A percentile compares a stretch with the other conserved stretches of the same genome.
Conservation (phyloP, 2,888 invertebrate species). For the Monoplex corrugatus region DNA sequence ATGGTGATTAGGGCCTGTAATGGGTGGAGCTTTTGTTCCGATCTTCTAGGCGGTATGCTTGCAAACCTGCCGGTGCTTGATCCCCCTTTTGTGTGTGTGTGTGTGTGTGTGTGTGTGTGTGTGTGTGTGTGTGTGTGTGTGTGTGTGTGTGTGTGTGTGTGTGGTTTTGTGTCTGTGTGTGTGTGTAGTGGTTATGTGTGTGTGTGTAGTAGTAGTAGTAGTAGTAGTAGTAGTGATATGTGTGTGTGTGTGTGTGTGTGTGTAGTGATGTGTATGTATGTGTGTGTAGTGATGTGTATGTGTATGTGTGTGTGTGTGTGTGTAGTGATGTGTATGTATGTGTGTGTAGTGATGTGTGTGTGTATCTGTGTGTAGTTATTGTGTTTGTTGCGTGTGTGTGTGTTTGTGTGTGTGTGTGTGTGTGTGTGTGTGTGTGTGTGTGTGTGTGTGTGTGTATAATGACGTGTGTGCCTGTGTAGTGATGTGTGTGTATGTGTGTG, state of each 20-base stretch:
- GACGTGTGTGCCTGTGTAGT: neutral
- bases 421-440: neutral
- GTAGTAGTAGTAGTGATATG: too few species aligned
- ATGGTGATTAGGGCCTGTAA: too few species aligned
- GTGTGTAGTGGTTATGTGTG: neutral
- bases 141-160: neutral
- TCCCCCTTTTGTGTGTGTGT: too few species aligned
- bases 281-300: neutral
- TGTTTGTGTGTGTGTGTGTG: slow-evolving; percentile 4
- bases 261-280: too few species aligned
- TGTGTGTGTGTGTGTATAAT: neutral
- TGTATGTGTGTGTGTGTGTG: neutral
- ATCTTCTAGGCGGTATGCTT: too few species aligned
- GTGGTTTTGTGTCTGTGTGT: too few species aligned
- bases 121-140: neutral
- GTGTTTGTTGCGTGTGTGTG: neutral
- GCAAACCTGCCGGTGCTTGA: too few species aligned
- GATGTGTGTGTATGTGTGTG: neutral
- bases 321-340: too few species aligned
- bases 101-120: neutral
- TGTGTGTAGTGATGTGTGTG: neutral
- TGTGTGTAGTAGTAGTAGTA: neutral
- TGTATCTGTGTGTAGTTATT: neutral
- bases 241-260: neutral
- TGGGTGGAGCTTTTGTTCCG: too few species aligned